phyloP scores from a whole-genome alignment of 1,140 invertebrate genomes.

The Chionoecetes opilio region DNA sequence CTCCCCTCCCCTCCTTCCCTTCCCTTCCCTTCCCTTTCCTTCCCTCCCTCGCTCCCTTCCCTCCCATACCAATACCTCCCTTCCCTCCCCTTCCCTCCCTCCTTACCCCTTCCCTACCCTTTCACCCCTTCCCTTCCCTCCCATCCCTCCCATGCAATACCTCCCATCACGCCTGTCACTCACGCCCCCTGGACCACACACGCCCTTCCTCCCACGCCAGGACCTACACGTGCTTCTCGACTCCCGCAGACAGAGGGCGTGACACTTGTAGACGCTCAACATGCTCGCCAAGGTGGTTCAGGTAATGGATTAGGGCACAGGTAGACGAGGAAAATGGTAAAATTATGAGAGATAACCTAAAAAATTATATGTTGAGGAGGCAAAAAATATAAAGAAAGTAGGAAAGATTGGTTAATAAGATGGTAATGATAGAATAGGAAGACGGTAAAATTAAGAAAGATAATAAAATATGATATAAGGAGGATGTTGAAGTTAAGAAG shows the following conservation, averaged over 20 bases:
- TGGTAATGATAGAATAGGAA: not conserved
- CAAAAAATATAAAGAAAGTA: not conserved
- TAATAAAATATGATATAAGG: not conserved
- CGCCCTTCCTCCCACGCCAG: not conserved
- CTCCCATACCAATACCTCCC: not conserved
- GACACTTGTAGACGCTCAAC: not conserved
- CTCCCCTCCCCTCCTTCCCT: not conserved
- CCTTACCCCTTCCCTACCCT: not conserved
- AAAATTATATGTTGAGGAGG: not conserved
- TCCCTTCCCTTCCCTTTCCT: not conserved
- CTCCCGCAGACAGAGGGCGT: not conserved
- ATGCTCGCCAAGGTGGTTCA: not conserved
- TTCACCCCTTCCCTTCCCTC: no score
- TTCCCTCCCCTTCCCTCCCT: not conserved
- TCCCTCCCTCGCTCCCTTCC: not conserved
- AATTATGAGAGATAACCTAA: not conserved
- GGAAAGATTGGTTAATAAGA: not conserved
- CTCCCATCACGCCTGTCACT: not conserved
- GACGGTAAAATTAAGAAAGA: not conserved
- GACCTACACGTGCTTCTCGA: not conserved
- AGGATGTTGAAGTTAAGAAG: not conserved
- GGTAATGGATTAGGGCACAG: not conserved
- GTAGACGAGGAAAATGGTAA: not conserved
- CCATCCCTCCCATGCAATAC: constrained; percentile 10
- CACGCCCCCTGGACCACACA: not conserved